phyloP scores from a whole-genome alignment of 1,140 invertebrate genomes.

The Diploscapter pachys region DNA sequence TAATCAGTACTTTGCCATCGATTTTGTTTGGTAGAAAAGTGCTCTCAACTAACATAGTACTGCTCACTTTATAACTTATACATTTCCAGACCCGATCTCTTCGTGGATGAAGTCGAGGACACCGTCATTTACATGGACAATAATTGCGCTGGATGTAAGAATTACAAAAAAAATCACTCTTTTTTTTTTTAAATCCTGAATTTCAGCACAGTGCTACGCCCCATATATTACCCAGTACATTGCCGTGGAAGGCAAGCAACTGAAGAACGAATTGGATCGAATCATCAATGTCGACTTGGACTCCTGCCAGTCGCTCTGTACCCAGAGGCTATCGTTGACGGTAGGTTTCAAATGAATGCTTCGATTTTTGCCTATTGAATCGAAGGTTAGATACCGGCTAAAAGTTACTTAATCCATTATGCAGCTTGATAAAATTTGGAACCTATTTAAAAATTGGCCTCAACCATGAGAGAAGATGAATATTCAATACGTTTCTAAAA shows the following conservation, averaged over 20 bases:
- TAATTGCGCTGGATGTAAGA: conserved; percentile 57
- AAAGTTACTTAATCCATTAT: no score
- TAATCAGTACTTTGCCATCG: no score
- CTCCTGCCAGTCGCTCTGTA: conserved; percentile 56
- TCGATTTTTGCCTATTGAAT: no score
- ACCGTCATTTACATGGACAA: conserved; percentile 59
- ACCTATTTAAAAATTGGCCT: no score
- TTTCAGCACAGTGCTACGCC: conserved; percentile 58
- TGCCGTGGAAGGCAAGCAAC: conserved; percentile 55
- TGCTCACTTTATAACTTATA: no score
- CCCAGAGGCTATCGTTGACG: conserved; percentile 50
- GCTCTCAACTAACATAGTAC: no score
- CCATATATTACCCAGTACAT: conserved; percentile 59
- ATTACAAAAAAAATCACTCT: background rate
- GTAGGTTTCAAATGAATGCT: conserved; percentile 23
- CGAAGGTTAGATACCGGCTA: no score
- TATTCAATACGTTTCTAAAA: no score
- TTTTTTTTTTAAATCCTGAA: background rate
- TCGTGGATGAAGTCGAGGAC: conserved; percentile 57
- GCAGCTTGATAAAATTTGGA: no score
- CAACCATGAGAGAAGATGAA: no score
- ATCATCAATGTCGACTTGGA: conserved; percentile 51
- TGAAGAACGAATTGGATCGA: conserved; percentile 52
- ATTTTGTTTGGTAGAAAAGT: no score
- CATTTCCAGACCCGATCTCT: conserved; percentile 46